Base-by-base conservation (phyloP, 1,140 invertebrate genomes). In the Phocides pigmalion region DNA sequence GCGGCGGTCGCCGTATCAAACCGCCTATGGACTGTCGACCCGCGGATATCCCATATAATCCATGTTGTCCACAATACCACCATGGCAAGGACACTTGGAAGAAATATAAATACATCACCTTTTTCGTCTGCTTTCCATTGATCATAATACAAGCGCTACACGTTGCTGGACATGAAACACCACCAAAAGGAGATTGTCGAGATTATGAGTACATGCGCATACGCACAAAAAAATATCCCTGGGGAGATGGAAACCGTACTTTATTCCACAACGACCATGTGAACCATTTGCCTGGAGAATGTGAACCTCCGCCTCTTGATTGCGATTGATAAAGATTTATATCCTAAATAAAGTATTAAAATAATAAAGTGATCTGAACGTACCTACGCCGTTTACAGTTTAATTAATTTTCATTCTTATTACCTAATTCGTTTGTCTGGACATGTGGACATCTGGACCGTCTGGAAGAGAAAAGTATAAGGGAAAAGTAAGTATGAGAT, bases 251-350 rank as follows among this genome's bases (percentile, higher is more conserved):
- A 20, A 94, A 94, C 62, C 93, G 95, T 56, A 93, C 93, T 12
- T 81, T 98, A 5, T 97, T 98, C 93, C 96, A 97, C 88, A 98
- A 98, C 83, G 94, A 95, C 19, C 93, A 95, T 41, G 81, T 92
- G 3, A 98, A 98, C 85, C 87, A 96, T 62, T 87, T 97, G 17
- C 96, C 97, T 20, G 94, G 94, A 64, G 97, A 97, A 63, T 98
- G 97, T 92, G 96, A 78, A 41, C 72, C 77, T 16, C 82, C 81
- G 19, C 74, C 79, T 6, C 54, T 76, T 0, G 81, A 88, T 5
- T 87, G 84, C 59, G 87, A 88, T 56, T 85, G 64, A 76, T 65
- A 9, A 41, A 28, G 8, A 54, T 16, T 39, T 53, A 19, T 39
- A n/a, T 6, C n/a, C n/a, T n/a, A n/a, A n/a, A n/a, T n/a, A n/a